Evolutionary conservation across 1,140 invertebrate genomes (phyloP), one percentile per base, ranked within the genome.

Genomic region (Tetragnatha versicolor): DNA sequence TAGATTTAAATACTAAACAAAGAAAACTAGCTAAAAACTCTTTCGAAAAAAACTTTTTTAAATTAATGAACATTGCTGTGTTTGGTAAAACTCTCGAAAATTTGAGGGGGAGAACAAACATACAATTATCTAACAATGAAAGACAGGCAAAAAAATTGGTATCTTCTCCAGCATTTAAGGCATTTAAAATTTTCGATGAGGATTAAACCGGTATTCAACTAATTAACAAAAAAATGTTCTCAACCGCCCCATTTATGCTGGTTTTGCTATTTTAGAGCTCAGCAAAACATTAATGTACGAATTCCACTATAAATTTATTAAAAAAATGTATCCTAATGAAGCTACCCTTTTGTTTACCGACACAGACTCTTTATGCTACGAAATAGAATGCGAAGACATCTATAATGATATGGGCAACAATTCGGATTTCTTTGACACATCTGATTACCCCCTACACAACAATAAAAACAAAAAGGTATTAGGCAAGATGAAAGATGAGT

Each of bases 401-500:
- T 82, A 81, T 47, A 6, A 49, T 37, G 77, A 80, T 70, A 55
- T 82, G 37, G 55, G 47, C 2, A 27, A 79, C 65, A 49, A 81
- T 12, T 12, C 29, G 58, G 5, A 79, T 33, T 45, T 63, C 3
- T 82, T 81, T 39, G 79, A 82, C 47, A 70, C 69, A 10, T 83
- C 73, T 47, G 69, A 81, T 76, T 82, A 82, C 80, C 49, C 45
- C 39, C 33, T 76, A n/a, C 53, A 58, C 29, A 47, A 22, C 83
- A 12, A 82, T 39, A 17, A 83, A 49, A 88, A 88, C 80, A 88
- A 87, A 81, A 88, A 89, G 80, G 84, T 86, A 6, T 29, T 87
- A 5, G 87, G 87, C 7, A 84, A 86, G 82, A 85, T 88, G 81
- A 89, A 88, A 83, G 87, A 88, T 84, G 87, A 89, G 82, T n/a